Evolutionary conservation across 1,140 invertebrate genomes (phyloP), one percentile per base, ranked within the genome.

Genomic region (Ceratoteleas bidentatus): DNA sequence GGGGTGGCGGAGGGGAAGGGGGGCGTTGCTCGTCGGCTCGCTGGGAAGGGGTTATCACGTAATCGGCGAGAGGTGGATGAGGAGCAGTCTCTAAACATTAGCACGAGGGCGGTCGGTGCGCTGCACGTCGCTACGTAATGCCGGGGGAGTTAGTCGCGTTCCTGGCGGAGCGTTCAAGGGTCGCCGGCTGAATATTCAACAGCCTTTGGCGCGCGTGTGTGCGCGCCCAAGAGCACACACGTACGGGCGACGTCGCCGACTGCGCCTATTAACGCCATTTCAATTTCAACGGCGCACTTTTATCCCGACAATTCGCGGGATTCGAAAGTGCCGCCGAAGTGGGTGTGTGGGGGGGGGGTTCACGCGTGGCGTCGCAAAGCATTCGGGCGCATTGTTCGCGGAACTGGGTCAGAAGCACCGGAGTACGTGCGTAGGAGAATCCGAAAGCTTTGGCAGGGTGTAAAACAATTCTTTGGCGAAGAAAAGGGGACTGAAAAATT

Each of bases 171-270:
- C 73, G 75, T 77, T 87, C 78, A 81, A 86, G 86, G 85, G 80
- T 85, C 83, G 85, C 73, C 47, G 68, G 53, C 84, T 90, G 88
- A 91, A 91, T 91, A 91, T 91, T 91, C 89, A 91, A 88, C 84
- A 89, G 86, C 74, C 81, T 84, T 87, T 85, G 58, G 85, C 79
- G 86, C 61, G 54, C 57, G 64, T 24, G 69, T 16, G 43, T 10
- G 7, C 6, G 33, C 16, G 13, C 14, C 38, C 11, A 61, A 50
- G 40, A 58, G 69, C 52, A 70, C 66, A 65, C 64, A 54, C 69
- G 64, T 62, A 61, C 62, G 60, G 47, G 14, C 40, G 32, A 56
- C 45, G 45, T 16, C 16, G 40, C 60, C n/a, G 32, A n/a, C 53
- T 49, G 34, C 74, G n/a, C n/a, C 78, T 78, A 61, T 73, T 80